Conservation (phyloP, 2,888 invertebrate genomes). For the Morinoia aosen region DNA sequence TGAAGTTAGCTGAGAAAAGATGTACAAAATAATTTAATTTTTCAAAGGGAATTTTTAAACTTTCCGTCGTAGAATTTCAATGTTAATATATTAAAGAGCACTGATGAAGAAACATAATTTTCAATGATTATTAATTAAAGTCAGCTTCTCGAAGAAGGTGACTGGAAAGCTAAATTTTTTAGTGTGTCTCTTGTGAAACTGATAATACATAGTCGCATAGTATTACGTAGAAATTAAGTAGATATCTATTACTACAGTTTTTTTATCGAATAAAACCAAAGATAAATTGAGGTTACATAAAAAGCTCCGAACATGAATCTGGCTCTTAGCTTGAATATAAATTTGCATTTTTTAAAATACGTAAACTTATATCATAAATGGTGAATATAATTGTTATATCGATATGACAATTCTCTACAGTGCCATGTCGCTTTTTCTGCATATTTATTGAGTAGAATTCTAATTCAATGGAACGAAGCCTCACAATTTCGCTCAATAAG, state of each 20-base stretch:
- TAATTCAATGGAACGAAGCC: neutral
- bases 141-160: neutral
- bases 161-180: neutral
- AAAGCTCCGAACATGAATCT: too few species aligned
- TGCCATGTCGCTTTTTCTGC: too few species aligned
- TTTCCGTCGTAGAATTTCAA: neutral
- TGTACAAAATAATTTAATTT: neutral
- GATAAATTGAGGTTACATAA: too few species aligned
- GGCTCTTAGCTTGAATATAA: too few species aligned
- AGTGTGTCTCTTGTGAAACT: too few species aligned
- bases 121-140: neutral
- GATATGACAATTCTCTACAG: too few species aligned
- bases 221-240: too few species aligned
- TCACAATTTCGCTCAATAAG: too few species aligned
- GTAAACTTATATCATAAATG: neutral
- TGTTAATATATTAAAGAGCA: neutral
- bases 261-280: too few species aligned
- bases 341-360: too few species aligned
- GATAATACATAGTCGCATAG: too few species aligned
- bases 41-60: neutral
- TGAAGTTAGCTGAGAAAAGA: conserved; percentile 58
- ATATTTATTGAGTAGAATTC: neutral
- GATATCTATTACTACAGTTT: too few species aligned
- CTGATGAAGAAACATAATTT: neutral
- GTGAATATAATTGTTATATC: neutral